phyloP scores from a whole-genome alignment of 2,113 vertebrate genomes.

The Azemiops feae region DNA sequence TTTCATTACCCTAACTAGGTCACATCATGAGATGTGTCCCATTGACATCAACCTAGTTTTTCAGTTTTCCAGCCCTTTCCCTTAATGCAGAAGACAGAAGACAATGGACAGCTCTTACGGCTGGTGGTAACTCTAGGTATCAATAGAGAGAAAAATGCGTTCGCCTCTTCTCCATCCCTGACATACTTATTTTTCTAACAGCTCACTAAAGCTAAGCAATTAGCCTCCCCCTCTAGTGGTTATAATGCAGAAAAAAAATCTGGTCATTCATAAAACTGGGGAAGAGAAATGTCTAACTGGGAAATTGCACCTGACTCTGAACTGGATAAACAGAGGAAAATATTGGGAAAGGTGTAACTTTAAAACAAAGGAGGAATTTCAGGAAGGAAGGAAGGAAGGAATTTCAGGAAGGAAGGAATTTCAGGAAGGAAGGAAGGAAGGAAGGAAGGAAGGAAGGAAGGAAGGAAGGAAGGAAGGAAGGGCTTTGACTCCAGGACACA shows the following conservation, averaged over 20 bases:
- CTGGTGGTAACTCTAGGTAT: neutral
- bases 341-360: neutral
- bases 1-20: neutral
- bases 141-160: neutral
- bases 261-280: neutral
- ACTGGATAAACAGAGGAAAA: neutral
- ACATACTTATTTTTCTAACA: too few relatives aligned
- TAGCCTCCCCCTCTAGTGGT: constrained; percentile 64
- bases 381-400: neutral
- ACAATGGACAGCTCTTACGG: neutral
- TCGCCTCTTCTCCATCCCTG: neutral
- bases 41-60: neutral
- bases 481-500: neutral
- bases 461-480: neutral
- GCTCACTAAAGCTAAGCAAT: neutral
- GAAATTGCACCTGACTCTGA: neutral
- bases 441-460: neutral
- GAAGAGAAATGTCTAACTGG: neutral
- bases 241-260: neutral
- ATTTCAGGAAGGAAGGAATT: neutral
- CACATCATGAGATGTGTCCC: neutral
- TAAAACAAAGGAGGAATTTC: neutral
- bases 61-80: neutral
- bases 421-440: neutral
- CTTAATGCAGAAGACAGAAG: neutral